Conservation (phyloP, 2,888 invertebrate species). For the Dione juno region DNA sequence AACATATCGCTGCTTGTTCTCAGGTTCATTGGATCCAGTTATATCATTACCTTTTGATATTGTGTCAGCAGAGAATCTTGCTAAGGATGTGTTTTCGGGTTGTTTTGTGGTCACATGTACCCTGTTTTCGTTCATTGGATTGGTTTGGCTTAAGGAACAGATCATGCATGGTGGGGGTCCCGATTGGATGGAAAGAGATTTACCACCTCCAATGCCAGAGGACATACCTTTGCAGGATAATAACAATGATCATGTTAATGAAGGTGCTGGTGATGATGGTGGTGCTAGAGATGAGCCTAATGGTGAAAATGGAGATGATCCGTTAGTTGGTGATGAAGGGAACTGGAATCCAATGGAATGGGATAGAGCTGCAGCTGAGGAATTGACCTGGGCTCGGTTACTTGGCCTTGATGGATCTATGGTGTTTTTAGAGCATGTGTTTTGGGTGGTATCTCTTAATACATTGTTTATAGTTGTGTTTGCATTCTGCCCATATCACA, state of each 20-base stretch:
- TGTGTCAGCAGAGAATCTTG: slow-evolving; percentile 95
- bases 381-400: slow-evolving; percentile 98
- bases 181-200: slow-evolving; percentile 94
- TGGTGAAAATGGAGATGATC: slow-evolving; percentile 76
- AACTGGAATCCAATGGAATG: slow-evolving; percentile 99
- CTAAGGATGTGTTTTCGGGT: slow-evolving; percentile 97
- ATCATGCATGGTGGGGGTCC: slow-evolving; percentile 98
- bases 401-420: slow-evolving; percentile 98
- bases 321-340: slow-evolving; percentile 88
- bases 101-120: slow-evolving; percentile 98
- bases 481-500: slow-evolving; percentile 98
- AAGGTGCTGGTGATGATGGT: slow-evolving; percentile 65
- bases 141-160: slow-evolving; percentile 99
- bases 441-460: slow-evolving; percentile 99
- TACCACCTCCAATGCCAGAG: slow-evolving; percentile 77
- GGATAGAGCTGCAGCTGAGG: slow-evolving; percentile 98
- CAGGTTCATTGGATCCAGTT: slow-evolving; percentile 93
- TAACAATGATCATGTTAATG: slow-evolving; percentile 77
- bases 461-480: slow-evolving; percentile 98
- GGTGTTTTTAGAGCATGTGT: slow-evolving; percentile 98
- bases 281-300: slow-evolving; percentile 67
- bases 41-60: slow-evolving; percentile 95
- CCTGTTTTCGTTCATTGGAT: slow-evolving; percentile 96
- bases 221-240: slow-evolving; percentile 76
- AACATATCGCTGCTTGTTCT: slow-evolving; percentile 96